phyloP scores from a whole-genome alignment of 1,140 invertebrate species.

The Drosophila nebulosa region DNA sequence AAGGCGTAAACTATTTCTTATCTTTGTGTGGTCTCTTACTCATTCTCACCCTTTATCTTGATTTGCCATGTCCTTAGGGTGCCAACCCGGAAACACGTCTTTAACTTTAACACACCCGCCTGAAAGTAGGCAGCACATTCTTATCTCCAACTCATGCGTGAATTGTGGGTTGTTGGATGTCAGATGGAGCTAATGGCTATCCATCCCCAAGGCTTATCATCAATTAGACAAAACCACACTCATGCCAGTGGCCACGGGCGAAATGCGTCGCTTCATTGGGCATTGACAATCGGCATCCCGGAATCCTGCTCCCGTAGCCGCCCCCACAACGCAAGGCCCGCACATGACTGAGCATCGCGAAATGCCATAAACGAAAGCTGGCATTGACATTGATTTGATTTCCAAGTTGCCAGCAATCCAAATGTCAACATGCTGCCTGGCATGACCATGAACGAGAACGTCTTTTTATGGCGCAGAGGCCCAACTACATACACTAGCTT shows the following conservation, averaged over 20 bases:
- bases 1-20: slow-evolving; percentile 2
- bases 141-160: neutral
- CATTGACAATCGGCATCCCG: neutral
- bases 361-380: slow-evolving; percentile 28
- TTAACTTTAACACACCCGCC: slow-evolving; percentile 15
- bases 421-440: slow-evolving; percentile 36
- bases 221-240: slow-evolving; percentile 19
- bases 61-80: neutral
- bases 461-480: neutral
- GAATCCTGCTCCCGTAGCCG: neutral
- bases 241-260: neutral
- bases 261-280: slow-evolving; percentile 9
- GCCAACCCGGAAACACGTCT: neutral
- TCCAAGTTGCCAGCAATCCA: slow-evolving; percentile 24
- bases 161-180: neutral
- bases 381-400: slow-evolving; percentile 66
- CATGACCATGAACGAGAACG: slow-evolving; percentile 5
- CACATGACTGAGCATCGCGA: slow-evolving; percentile 8
- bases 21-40: neutral
- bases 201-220: neutral
- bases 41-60: neutral
- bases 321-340: neutral
- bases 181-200: neutral
- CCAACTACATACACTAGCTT: neutral
- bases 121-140: slow-evolving; percentile 40